phyloP scores from a whole-genome alignment of 2,797 vertebrate genomes.

The Anguilla megastoma region DNA sequence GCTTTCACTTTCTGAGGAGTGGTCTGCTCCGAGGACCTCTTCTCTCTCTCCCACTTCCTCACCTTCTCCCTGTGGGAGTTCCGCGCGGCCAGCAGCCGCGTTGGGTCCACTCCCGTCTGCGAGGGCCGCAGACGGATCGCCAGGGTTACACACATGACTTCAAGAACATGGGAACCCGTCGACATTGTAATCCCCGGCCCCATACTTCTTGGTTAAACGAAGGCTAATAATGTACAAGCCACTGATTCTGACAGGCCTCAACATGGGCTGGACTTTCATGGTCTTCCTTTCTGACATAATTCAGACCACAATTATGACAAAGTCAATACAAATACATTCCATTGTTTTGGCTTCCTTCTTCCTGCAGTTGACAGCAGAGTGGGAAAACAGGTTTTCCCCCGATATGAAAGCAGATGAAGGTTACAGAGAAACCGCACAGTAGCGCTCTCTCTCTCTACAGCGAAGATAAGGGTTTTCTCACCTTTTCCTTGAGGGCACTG shows the following conservation, averaged over 20 bases:
- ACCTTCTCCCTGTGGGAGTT: constrained; percentile 72
- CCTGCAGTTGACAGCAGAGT: not conserved
- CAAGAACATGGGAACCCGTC: constrained; percentile 1
- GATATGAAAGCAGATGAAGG: not conserved
- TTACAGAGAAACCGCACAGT: not conserved
- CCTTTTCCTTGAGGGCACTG: constrained; percentile 85
- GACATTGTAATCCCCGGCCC: not conserved
- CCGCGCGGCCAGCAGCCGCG: constrained; percentile 67
- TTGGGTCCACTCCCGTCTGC: constrained; percentile 87
- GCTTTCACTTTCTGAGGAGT: constrained; percentile 57
- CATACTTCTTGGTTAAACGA: not conserved
- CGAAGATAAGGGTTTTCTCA: constrained; percentile 56
- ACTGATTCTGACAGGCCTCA: not conserved
- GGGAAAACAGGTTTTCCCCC: constrained; percentile 14
- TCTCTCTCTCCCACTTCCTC: constrained; percentile 53
- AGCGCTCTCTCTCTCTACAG: not conserved
- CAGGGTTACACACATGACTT: not conserved
- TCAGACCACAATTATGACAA: not conserved
- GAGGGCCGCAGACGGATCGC: constrained; percentile 11
- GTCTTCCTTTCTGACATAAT: not conserved
- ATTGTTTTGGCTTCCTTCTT: not conserved
- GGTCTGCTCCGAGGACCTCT: constrained; percentile 43
- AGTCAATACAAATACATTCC: not conserved
- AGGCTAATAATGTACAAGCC: not conserved
- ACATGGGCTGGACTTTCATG: not conserved